Base-by-base conservation (phyloP, 2,113 vertebrate genomes). In the Empidonax traillii region DNA sequence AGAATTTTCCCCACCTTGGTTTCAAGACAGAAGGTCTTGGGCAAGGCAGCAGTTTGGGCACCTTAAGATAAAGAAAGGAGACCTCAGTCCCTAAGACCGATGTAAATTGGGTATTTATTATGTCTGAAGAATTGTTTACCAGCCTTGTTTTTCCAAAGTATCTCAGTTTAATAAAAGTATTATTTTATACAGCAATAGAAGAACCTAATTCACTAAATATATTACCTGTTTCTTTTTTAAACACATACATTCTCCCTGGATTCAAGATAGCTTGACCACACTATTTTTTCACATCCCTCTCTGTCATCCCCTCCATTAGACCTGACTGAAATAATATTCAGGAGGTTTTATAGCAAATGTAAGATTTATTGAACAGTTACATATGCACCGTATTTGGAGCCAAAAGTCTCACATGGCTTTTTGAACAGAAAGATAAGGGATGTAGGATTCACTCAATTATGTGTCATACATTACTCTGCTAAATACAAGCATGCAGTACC, bases 281-380 rank as follows among this genome's bases (percentile, higher is more conserved):
- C 9, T 53, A 2, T 78, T 81, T 80, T 84, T 11, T 73, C 14
- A 13, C 9, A 82, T 53, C 5, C 4, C 2, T 5, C 25, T 31
- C 62, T 19, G 5, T 28, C 12, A 7, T 3, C 10, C 10, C 5
- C 4, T 2, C 3, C 11, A 7, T 7, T 5, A 46, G 12, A 79
- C 25, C 24, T 3, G 2, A 41, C 11, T 31, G 55, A 88, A 90
- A 59, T 69, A 74, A 77, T 43, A 20, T 62, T 56, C 55, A 20
- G 7, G 13, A 14, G 2, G 2, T 56, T 92, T 91, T 35, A 35
- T 30, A 46, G 15, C 16, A 76, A 37, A 30, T 62, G 3, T 51
- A 69, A 65, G 9, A 59, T 17, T 4, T 65, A 30, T 31, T 69
- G 37, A n/a, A 39, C n/a, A 68, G 12, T 51, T 69, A 39, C 7